Base-by-base conservation (phyloP, 2,113 vertebrate genomes). In the Hyperopisus bebe region DNA sequence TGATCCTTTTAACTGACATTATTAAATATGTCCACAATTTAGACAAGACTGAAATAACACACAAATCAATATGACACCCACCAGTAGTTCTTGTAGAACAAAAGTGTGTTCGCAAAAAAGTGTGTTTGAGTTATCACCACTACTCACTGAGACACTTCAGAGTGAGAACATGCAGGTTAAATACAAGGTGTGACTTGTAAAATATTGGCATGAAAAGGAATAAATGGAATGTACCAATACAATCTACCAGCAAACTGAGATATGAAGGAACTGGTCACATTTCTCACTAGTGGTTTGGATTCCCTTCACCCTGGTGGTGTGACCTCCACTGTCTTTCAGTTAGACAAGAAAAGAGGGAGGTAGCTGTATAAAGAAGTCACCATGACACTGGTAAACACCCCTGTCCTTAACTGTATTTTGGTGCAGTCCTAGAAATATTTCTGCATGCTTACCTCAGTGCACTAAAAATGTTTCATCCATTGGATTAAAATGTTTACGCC, bases 361-460 rank as follows among this genome's bases (percentile, higher is more conserved):
- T 42, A 70, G 10, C 62, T 70, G 27, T 70, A 70, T 70, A 70
- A 70, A 27, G 24, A 66, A 27, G 11, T 70, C 62, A 70, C 62
- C n/a, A 27, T 70, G 62, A 70, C 62, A 70, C 62, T 70, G 27
- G 62, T 31, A 31, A 70, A 31, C 62, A 70, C 62, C 62, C 62
- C 62, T 27, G n/a, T 70, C 27, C 62, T 31, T 70, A 31, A 70
- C 62, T 11, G 62, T 42, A 80, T 80, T 80, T 42, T 35, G 74
- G 35, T 17, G 6, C 31, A 80, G 74, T 80, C 74, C 35, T 80
- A 51, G 55, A 87, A 85, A 90, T 93, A 89, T 94, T 94, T 92
- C 93, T 96, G 95, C 95, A 96, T 96, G 94, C 92, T 91, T 92
- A 92, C 89, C 92, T 95, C 93, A 89, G 94, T 93, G 77, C 93